Evolutionary conservation across 1,140 invertebrate species (phyloP), one percentile per base, ranked within the genome.

Genomic region (Stegodyphus dumicola): DNA sequence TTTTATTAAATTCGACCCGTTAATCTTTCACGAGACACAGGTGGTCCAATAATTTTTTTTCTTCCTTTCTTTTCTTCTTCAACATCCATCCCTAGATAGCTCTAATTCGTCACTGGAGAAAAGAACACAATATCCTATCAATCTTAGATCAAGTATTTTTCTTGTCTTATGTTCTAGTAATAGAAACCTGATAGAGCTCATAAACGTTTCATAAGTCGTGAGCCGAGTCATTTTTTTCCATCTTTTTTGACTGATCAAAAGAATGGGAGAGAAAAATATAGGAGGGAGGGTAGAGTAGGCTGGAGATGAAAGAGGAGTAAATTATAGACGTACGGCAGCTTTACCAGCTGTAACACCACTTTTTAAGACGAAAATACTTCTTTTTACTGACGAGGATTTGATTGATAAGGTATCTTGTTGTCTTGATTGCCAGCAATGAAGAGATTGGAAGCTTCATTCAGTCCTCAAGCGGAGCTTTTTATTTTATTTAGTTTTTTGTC

Each of bases 321-420:
- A 80, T 80, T 56, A 80, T 64, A 80, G 53, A 49, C n/a, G 18
- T 51, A 52, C n/a, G 17, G n/a, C 67, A 18, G 67, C 9, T 80
- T 80, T 80, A 80, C 78, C 78, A 80, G 78, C 78, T 80, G 78
- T 80, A 71, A 78, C 77, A 78, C 13, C 53, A 18, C 49, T 78
- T 78, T 69, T 70, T 60, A 60, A 33, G 33, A 33, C 33, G 33
- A 33, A 33, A 33, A 33, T 33, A 33, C 33, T 33, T 33, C 33
- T 33, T 33, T 33, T 33, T 33, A 33, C 33, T 33, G 33, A 33
- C 33, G 33, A 33, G 33, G 33, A 33, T 33, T 33, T 33, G 33
- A 33, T 33, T 33, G 33, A 33, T 33, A 33, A 33, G 33, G 33
- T 3, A 33, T 33, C 33, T 33, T 33, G 33, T 33, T 33, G 33